Conservation (phyloP, 2,888 invertebrate genomes). For the Rhogogaster chlorosoma region DNA sequence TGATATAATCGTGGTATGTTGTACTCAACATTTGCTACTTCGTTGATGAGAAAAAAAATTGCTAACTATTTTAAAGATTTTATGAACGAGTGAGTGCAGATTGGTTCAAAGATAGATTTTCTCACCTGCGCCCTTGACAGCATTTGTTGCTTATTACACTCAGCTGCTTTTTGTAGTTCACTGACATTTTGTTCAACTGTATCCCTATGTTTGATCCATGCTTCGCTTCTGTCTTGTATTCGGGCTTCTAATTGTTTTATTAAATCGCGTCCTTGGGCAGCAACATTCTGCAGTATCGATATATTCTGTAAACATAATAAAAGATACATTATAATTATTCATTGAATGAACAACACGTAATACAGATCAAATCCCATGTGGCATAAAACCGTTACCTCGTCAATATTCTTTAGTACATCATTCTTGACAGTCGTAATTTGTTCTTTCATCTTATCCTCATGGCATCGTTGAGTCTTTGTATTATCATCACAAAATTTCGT, state of each 20-base stretch:
- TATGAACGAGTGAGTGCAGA: background rate
- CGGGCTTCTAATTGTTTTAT: slow-evolving; percentile 65
- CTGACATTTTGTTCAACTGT: slow-evolving; percentile 59
- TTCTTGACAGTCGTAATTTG: slow-evolving; percentile 61
- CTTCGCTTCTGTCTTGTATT: slow-evolving; percentile 61
- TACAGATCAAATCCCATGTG: slow-evolving; percentile 54
- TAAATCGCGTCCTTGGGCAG: slow-evolving; percentile 53
- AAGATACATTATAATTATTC: slow-evolving; percentile 52
- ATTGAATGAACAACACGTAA: slow-evolving; percentile 59
- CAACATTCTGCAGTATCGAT: slow-evolving; percentile 2
- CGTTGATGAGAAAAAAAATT: background rate
- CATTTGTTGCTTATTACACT: slow-evolving; percentile 60
- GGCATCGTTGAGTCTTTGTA: slow-evolving; percentile 56
- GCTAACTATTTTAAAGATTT: background rate
- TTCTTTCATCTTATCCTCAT: slow-evolving; percentile 63
- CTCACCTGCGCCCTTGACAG: slow-evolving; percentile 20
- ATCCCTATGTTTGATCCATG: slow-evolving; percentile 61
- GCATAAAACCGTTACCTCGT: slow-evolving; percentile 62
- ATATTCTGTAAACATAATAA: slow-evolving; percentile 23
- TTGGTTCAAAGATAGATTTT: slow-evolving; percentile 15
- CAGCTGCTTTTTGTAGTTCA: slow-evolving; percentile 62
- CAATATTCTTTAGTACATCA: slow-evolving; percentile 60
- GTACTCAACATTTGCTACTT: background rate
- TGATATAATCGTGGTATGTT: background rate
- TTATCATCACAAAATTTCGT: slow-evolving; percentile 29